Conservation (phyloP, 2,113 vertebrate species). For the Trogon melanurus region DNA sequence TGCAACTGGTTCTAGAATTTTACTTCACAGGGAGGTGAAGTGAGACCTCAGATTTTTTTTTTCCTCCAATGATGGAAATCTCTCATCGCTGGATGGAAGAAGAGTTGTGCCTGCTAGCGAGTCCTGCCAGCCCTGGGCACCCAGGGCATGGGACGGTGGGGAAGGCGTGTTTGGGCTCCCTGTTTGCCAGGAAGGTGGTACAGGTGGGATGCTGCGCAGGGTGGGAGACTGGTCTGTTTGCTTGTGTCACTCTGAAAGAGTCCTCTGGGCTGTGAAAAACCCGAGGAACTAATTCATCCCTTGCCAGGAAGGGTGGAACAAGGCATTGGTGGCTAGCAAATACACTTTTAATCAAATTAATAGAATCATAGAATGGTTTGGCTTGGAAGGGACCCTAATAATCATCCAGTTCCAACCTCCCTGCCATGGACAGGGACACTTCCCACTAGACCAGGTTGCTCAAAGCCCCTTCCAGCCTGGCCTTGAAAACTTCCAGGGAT, state of each 20-base stretch:
- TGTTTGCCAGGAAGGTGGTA: background rate
- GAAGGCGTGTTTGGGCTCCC: background rate
- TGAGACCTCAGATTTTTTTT: background rate
- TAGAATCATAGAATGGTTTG: no score
- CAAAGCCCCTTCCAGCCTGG: no score
- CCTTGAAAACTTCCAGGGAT: no score
- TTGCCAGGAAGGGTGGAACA: background rate
- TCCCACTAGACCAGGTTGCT: no score
- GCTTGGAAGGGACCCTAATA: no score
- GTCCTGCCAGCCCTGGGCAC: background rate
- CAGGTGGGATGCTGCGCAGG: background rate
- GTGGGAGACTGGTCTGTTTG: background rate
- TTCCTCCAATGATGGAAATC: background rate
- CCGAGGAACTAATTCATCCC: background rate
- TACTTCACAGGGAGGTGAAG: background rate
- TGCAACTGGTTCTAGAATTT: background rate
- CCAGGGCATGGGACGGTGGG: fast-evolving
- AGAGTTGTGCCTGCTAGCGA: background rate
- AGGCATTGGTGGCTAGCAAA: background rate
- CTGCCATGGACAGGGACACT: no score
- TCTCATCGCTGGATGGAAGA: fast-evolving
- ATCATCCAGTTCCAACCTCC: no score
- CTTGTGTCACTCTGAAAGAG: background rate
- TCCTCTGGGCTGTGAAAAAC: fast-evolving
- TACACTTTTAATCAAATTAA: background rate